Base-by-base conservation (phyloP, 2,113 vertebrate genomes). In the Malurus melanocephalus region DNA sequence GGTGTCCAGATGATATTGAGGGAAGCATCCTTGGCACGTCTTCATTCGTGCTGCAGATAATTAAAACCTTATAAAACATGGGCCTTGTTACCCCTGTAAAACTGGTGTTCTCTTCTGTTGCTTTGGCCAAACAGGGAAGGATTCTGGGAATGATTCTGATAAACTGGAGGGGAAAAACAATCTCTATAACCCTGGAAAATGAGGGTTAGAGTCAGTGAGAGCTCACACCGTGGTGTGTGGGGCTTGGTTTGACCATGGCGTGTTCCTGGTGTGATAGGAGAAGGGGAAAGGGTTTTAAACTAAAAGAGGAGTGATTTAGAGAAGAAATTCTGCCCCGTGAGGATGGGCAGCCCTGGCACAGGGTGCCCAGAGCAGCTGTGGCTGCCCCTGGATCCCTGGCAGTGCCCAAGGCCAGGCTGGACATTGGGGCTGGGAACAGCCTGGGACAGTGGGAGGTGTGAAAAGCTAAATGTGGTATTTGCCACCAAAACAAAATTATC, bases 401-500 rank as follows among this genome's bases (percentile, higher is more conserved):
- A 78, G 0, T 62, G 49, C 0, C 65, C 28, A 45, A 19, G 46
- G 26, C 21, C 61, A 66, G n/a, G 24, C 0, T 33, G 61, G 52
- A 43, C 35, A 40, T 0, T 20, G 27, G 23, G 33, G 19, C 3
- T 64, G 2, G 51, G 59, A 65, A 7, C n/a, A 38, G 0, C 40
- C 73, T 55, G 56, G 65, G 16, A 24, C 0, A 14, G 40, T 20
- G 38, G 46, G 0, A 85, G n/a, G 18, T 53, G 17, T 28, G 20
- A 77, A 43, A 12, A 27, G 22, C 11, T 10, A 24, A 4, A 2
- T 11, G 42, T 32, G 35, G 13, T 13, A 32, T 69, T 74, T 28
- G 22, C 11, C 46, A 78, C 7, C 45, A 33, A 68, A 65, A 9
- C 17, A 38, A 48, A 52, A 61, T 19, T 6, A 7, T 65, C 62